Conservation (phyloP, 2,797 vertebrate genomes). For the Periophthalmus magnuspinnatus region DNA sequence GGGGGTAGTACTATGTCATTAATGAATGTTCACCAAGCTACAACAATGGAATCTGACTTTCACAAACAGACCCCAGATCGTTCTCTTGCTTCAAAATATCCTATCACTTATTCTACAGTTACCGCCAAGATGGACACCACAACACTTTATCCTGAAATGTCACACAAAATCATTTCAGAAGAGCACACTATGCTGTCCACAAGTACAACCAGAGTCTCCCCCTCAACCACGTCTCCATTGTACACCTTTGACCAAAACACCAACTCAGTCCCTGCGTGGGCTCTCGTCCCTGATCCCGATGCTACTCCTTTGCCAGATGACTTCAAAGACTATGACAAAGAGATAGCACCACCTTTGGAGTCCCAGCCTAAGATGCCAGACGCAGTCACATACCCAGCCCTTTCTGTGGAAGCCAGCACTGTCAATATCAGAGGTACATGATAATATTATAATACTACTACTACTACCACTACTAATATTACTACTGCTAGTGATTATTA, state of each 20-base stretch:
- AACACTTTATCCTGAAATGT: background rate
- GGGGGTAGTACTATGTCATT: background rate
- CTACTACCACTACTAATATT: too few relatives aligned
- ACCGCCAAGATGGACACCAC: background rate
- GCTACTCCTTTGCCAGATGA: constrained; percentile 30
- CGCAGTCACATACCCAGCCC: constrained; percentile 6
- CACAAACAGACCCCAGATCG: background rate
- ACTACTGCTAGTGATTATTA: background rate
- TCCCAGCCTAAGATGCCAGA: constrained; percentile 26
- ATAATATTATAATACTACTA: background rate
- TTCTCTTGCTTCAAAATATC: constrained; percentile 1
- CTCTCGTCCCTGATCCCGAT: constrained; percentile 34
- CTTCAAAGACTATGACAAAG: constrained; percentile 31
- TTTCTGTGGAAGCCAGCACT: constrained; percentile 41
- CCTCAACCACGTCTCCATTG: constrained; percentile 20
- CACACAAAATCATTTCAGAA: background rate
- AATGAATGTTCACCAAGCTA: background rate
- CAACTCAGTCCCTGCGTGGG: constrained; percentile 38
- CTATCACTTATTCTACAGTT: background rate
- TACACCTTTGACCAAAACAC: constrained; percentile 33
- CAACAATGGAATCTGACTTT: background rate
- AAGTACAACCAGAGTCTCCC: background rate
- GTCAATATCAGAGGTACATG: constrained; percentile 61
- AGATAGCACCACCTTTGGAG: constrained; percentile 21
- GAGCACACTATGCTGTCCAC: constrained; percentile 3